Conservation (phyloP, 2,113 vertebrate genomes). For the Catharus bicknelli region DNA sequence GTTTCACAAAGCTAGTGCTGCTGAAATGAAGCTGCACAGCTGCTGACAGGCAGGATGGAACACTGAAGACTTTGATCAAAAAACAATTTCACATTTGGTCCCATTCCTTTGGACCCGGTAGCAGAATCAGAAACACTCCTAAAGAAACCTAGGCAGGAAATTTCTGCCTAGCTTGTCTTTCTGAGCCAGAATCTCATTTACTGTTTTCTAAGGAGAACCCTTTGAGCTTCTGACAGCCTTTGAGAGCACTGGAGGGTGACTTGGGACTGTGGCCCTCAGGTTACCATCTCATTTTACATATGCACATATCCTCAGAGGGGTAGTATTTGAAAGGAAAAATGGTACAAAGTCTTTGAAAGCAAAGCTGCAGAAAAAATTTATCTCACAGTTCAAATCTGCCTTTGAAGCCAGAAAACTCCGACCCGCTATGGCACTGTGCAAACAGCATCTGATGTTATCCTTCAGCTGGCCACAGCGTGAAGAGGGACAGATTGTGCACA, state of each 20-base stretch:
- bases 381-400: neutral
- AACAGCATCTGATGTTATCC: neutral
- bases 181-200: neutral
- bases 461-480: neutral
- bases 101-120: neutral
- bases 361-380: neutral
- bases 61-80: neutral
- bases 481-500: neutral
- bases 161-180: neutral
- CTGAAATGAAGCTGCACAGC: neutral
- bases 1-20: neutral
- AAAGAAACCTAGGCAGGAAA: neutral
- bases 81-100: neutral
- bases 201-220: neutral
- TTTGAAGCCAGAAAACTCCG: neutral
- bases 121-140: neutral
- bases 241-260: neutral
- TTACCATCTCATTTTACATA: neutral
- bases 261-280: neutral
- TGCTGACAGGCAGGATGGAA: neutral
- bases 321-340: constrained; percentile 2
- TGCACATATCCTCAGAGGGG: neutral
- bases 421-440: fast-evolving
- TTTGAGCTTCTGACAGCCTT: constrained; percentile 1
- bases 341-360: neutral